Evolutionary conservation across 2,113 vertebrate species (phyloP).

Genomic region (Onychostoma macrolepis): DNA sequence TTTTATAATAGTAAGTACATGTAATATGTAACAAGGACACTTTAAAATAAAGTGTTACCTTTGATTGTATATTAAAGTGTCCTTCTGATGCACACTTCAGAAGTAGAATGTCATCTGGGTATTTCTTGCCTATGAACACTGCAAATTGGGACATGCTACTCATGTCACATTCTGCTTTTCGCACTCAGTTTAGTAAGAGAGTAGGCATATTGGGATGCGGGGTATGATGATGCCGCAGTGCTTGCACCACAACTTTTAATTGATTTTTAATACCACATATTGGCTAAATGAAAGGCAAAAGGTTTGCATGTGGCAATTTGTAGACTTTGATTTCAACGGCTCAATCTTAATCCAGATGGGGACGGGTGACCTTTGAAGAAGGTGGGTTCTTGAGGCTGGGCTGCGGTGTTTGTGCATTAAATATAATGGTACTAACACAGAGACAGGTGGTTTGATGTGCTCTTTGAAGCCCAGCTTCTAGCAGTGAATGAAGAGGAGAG

Average conservation of each 20-base stretch:
- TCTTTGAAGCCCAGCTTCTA: conserved; percentile 59
- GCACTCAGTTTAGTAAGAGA: not conserved
- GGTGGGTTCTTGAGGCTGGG: conserved; percentile 62
- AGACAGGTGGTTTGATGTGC: conserved; percentile 62
- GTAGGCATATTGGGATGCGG: not conserved
- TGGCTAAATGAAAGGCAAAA: not conserved
- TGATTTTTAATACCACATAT: not conserved
- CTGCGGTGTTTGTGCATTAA: conserved; percentile 67
- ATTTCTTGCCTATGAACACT: not conserved
- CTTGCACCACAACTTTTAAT: not conserved
- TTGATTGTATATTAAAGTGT: not conserved
- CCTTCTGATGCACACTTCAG: not conserved
- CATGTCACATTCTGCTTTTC: not conserved
- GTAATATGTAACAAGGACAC: no score
- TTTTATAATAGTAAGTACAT: no score
- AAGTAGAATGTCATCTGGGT: not conserved
- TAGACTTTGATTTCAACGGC: conserved; percentile 56
- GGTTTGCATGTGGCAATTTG: conserved; percentile 3
- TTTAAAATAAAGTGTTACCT: no score
- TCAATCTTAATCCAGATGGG: conserved; percentile 60
- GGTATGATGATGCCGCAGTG: not conserved
- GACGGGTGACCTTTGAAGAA: conserved; percentile 71
- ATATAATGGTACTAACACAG: conserved; percentile 64
- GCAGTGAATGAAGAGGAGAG: conserved; percentile 42
- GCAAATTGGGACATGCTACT: not conserved